phyloP scores from a whole-genome alignment of 2,888 invertebrate species.

The Ormia ochracea region DNA sequence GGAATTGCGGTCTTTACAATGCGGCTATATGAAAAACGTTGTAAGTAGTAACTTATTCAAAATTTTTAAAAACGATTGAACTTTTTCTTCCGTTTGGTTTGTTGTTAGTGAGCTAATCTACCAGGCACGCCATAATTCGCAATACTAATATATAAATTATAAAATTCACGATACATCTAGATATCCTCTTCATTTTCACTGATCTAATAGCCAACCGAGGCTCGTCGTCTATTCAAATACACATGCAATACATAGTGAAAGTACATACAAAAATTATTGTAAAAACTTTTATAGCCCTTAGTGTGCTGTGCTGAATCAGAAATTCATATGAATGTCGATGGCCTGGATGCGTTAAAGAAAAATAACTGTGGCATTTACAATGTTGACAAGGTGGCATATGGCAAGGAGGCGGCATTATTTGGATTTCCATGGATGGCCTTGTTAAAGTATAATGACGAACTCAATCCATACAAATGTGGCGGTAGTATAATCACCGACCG shows the following conservation, averaged over 20 bases:
- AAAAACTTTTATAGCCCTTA: conserved; percentile 63
- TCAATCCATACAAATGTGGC: conserved; percentile 72
- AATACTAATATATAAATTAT: no score
- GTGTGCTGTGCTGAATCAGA: conserved; percentile 67
- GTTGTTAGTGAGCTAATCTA: no score
- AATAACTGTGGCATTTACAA: conserved; percentile 79
- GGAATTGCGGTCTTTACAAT: conserved; percentile 28
- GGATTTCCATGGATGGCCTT: conserved; percentile 88
- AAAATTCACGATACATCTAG: no score
- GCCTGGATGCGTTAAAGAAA: conserved; percentile 65
- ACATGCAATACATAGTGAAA: no score
- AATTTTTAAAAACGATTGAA: no score
- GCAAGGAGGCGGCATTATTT: conserved; percentile 80
- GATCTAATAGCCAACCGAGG: no score
- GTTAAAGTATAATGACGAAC: conserved; percentile 78
- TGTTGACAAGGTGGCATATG: conserved; percentile 80
- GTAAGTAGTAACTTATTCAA: conserved; percentile 21
- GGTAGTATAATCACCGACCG: conserved; percentile 70
- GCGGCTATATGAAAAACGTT: conserved; percentile 25
- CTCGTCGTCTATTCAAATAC: no score
- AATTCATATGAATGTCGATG: conserved; percentile 68
- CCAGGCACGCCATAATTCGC: no score
- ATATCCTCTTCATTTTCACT: no score
- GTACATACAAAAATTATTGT: not conserved
- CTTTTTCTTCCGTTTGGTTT: no score